A percentile compares a stretch with the other conserved stretches of the same genome.
Evolutionary conservation across 2,888 invertebrate species (phyloP).

Genomic region (Scrobipalpa costella): DNA sequence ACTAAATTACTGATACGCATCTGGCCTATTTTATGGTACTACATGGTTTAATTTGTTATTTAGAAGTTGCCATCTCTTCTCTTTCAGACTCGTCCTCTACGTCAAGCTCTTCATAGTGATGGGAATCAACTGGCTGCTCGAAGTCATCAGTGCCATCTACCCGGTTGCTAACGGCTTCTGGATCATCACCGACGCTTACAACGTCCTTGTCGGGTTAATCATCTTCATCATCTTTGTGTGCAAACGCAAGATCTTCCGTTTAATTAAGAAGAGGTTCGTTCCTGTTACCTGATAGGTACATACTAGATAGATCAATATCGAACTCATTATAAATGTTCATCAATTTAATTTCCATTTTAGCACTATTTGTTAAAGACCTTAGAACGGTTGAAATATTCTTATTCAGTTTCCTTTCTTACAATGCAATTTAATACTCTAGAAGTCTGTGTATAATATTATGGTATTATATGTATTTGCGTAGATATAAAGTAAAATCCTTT

Average conservation of each 20-base stretch:
- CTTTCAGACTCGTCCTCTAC: slow-evolving; percentile 84
- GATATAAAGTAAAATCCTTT: not conserved
- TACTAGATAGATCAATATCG: slow-evolving; percentile 6
- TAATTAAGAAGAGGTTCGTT: slow-evolving; percentile 82
- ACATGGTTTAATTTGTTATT: not conserved
- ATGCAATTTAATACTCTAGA: not conserved
- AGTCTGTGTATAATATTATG: too few species aligned
- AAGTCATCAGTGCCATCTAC: slow-evolving; percentile 83
- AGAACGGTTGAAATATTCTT: not conserved
- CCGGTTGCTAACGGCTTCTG: slow-evolving; percentile 74
- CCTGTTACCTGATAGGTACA: slow-evolving; percentile 21
- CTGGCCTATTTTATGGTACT: too few species aligned
- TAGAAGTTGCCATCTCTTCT: slow-evolving; percentile 1
- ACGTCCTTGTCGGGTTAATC: slow-evolving; percentile 85
- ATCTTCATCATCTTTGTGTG: slow-evolving; percentile 88
- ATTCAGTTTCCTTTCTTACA: not conserved
- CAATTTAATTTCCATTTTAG: slow-evolving; percentile 6
- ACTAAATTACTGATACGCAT: too few species aligned
- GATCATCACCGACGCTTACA: slow-evolving; percentile 84
- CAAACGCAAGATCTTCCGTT: slow-evolving; percentile 83
- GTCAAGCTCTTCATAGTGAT: slow-evolving; percentile 86
- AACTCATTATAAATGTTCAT: not conserved
- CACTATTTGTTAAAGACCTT: not conserved
- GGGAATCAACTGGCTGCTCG: slow-evolving; percentile 89
- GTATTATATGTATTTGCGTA: too few species aligned